A percentile compares a stretch with the other conserved stretches of the same genome.
phyloP scores from a whole-genome alignment of 2,797 vertebrate genomes.

The Taenioides sp. region DNA sequence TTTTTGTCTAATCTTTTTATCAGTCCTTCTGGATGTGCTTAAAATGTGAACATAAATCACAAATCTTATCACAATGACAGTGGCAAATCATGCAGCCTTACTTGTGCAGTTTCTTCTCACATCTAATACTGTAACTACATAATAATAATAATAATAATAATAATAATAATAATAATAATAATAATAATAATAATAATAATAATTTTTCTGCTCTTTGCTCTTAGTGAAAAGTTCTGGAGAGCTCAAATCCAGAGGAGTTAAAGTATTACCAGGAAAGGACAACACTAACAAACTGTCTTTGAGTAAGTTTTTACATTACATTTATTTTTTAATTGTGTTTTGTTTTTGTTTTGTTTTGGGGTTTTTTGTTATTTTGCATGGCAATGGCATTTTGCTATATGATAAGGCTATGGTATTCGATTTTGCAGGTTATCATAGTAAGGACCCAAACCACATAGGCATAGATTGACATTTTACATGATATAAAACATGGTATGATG shows the following conservation, averaged over 20 bases:
- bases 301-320: slow-evolving; percentile 85
- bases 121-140: background rate
- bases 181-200: slow-evolving; percentile 53
- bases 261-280: slow-evolving; percentile 95
- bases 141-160: too few species aligned
- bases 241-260: slow-evolving; percentile 96
- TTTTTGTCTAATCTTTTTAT: too few species aligned
- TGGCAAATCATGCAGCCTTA: too few species aligned
- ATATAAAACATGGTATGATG: background rate
- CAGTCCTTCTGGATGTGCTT: too few species aligned
- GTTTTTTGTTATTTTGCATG: slow-evolving; percentile 47
- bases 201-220: slow-evolving; percentile 56
- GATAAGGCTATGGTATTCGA: slow-evolving; percentile 70
- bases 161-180: too few species aligned
- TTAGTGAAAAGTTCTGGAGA: slow-evolving; percentile 88
- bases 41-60: too few species aligned
- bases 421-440: slow-evolving; percentile 69
- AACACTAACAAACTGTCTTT: slow-evolving; percentile 96
- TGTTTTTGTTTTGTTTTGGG: slow-evolving; percentile 46
- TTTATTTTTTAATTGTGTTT: slow-evolving; percentile 31
- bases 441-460: slow-evolving; percentile 38
- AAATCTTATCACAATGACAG: too few species aligned
- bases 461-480: background rate
- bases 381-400: background rate
- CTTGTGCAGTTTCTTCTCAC: background rate